Evolutionary conservation across 2,113 vertebrate genomes (phyloP).

Genomic region (Hyaena hyaena): DNA sequence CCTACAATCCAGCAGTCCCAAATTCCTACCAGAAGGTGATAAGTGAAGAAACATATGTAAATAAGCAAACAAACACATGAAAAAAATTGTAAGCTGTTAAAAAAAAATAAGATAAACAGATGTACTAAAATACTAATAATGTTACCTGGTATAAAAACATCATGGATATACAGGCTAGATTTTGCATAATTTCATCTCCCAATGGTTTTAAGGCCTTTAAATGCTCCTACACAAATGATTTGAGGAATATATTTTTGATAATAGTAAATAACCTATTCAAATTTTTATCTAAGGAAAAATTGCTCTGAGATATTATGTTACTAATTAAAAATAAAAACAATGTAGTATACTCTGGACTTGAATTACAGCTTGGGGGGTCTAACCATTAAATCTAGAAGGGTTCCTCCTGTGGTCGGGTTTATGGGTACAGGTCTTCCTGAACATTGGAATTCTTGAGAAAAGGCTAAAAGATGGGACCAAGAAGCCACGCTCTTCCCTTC

Average conservation of each 20-base stretch:
- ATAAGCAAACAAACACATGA: not conserved
- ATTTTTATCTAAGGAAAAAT: not conserved
- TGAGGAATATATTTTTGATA: not conserved
- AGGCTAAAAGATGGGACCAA: not conserved
- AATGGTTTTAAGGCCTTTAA: not conserved
- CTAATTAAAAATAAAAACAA: not conserved
- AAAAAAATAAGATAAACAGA: not conserved
- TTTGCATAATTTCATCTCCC: not conserved
- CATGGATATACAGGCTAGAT: not conserved
- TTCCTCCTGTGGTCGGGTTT: not conserved
- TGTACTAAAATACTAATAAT: not conserved
- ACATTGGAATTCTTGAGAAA: not conserved
- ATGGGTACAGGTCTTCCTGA: too few relatives aligned
- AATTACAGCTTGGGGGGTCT: not conserved
- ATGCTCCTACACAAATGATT: not conserved
- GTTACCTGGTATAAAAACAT: not conserved
- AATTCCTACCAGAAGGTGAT: not conserved
- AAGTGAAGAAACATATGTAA: not conserved
- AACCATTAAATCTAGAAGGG: not conserved
- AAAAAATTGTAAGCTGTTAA: not conserved
- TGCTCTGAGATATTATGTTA: not conserved
- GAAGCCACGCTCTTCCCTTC: not conserved
- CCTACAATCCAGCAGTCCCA: not conserved
- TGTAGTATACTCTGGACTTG: not conserved
- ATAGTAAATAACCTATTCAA: not conserved